Conservation (phyloP, 2,113 vertebrate species). For the Miniopterus natalensis region DNA sequence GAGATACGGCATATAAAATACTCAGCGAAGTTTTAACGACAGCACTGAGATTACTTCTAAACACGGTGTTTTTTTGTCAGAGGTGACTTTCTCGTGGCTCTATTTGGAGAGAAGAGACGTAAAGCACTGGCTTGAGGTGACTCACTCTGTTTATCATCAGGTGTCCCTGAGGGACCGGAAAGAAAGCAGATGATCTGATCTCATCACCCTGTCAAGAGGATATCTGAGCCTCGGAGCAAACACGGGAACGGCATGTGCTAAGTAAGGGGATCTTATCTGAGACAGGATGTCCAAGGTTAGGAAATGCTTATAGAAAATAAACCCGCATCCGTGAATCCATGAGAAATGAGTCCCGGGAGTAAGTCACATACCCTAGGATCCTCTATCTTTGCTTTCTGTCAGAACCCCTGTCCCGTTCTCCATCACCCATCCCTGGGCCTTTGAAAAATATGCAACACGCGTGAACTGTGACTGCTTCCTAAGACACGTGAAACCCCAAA, state of each 20-base stretch:
- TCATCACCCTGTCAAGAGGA: constrained; percentile 28
- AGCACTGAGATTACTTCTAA: too few species aligned
- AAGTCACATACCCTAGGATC: neutral
- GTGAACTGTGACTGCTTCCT: neutral
- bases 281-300: neutral
- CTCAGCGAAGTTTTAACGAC: neutral
- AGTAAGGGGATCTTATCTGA: neutral
- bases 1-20: neutral
- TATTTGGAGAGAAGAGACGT: neutral
- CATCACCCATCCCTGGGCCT: neutral
- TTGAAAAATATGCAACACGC: neutral
- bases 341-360: neutral
- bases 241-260: neutral
- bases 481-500: neutral
- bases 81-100: too few species aligned
- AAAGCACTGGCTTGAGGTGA: neutral
- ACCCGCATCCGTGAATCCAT: neutral
- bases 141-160: neutral
- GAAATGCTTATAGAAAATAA: neutral
- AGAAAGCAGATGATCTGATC: neutral
- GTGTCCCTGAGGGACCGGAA: neutral
- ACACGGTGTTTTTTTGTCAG: too few species aligned
- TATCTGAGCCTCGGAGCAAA: constrained; percentile 57
- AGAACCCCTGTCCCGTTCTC: neutral
- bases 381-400: neutral